Evolutionary conservation across 1,140 invertebrate genomes (phyloP), one percentile per base, ranked within the genome.

Genomic region (Hirudo medicinalis): DNA sequence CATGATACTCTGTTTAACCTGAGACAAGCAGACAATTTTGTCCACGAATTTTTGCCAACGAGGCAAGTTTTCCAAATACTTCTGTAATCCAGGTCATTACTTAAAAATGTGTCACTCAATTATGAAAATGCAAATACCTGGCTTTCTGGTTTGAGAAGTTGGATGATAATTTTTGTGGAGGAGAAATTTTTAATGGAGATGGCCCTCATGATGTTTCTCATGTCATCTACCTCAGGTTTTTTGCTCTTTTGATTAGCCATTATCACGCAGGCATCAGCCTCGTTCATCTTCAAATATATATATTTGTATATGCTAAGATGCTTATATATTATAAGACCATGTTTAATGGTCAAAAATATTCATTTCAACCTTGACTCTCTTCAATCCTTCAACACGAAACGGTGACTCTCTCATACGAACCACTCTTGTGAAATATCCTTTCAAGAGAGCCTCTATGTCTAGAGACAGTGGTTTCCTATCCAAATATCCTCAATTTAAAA

Each of bases 161-260:
- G 93, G 79, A 97, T 94, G 78, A 97, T 95, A 77, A 76, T 43
- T 36, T 72, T 68, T 32, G 71, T 71, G 17, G 95, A 92, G 73
- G 90, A 92, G 84, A 94, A 96, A 84, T 96, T 96, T 86, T 96
- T 97, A 78, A 97, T 94, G 72, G 92, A 94, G 81, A 95, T 96
- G 73, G 95, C 93, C 81, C 92, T 87, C 93, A 96, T 97, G 78
- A 97, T 96, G 82, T 95, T 96, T 70, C 92, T 92, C 75, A 92
- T 92, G 85, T 97, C 93, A 85, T 85, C 83, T 67, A 91, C 92
- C 81, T 96, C 93, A 20, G 92, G 92, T 85, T 95, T 92, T 85
- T 93, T 91, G 82, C 92, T 94, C 84, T 95, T 94, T 84, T 95
- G 95, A 83, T 97, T 95, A 75, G 92, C 92, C 80, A 96, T 85